Evolutionary conservation across 2,888 invertebrate genomes (phyloP).

Genomic region (Phorcus lineatus): DNA sequence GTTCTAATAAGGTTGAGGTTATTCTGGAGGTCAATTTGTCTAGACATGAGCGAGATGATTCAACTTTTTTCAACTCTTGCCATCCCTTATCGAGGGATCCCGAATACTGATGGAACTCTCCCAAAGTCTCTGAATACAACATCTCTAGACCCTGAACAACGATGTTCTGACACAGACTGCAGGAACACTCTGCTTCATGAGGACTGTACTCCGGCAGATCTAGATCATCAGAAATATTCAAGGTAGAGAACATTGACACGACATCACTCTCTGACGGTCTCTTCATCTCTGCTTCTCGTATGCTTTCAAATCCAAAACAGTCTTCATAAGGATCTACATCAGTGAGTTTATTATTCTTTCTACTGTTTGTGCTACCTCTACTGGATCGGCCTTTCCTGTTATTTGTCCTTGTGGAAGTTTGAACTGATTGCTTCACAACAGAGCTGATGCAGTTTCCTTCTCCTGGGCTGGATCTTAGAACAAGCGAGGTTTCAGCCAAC

Average conservation of each 20-base stretch:
- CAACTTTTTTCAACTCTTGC: background rate
- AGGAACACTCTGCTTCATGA: background rate
- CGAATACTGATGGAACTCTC: background rate
- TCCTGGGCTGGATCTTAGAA: background rate
- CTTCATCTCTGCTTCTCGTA: conserved; percentile 17
- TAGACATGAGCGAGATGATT: background rate
- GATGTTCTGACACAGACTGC: background rate
- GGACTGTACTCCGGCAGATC: background rate
- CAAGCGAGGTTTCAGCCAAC: background rate
- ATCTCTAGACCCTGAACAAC: background rate
- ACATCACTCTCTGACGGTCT: background rate
- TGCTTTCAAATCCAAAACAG: conserved; percentile 40
- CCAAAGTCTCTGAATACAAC: background rate
- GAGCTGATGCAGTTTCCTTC: background rate
- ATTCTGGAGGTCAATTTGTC: background rate
- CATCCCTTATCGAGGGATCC: background rate
- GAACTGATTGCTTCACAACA: background rate
- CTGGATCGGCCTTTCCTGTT: background rate
- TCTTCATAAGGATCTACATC: background rate
- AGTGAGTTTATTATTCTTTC: background rate
- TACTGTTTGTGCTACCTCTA: background rate
- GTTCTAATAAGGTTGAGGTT: background rate
- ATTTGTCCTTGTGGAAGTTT: background rate
- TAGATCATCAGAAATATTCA: background rate
- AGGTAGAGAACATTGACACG: background rate